Conservation (phyloP, 2,113 vertebrate species). For the Datnioides undecimradiatus region DNA sequence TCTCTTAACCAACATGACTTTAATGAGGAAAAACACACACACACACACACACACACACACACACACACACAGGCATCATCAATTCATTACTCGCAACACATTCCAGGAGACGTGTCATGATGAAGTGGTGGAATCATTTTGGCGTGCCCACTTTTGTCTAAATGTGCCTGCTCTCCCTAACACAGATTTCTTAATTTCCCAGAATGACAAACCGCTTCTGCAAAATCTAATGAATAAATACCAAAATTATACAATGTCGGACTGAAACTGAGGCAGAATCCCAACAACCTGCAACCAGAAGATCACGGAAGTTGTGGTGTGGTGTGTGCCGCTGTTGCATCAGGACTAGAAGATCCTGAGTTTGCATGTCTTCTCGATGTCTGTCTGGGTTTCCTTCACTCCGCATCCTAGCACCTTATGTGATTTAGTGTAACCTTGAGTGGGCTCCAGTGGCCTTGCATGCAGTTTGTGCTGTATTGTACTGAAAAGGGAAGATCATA, state of each 20-base stretch:
- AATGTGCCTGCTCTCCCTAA: background rate
- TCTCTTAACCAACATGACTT: constrained; percentile 33
- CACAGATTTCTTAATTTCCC: background rate
- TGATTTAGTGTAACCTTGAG: too few relatives aligned
- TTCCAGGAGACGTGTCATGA: constrained; percentile 23
- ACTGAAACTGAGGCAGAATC: background rate
- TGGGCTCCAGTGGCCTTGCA: too few relatives aligned
- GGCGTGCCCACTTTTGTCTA: background rate
- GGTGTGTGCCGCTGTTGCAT: background rate
- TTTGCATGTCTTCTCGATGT: background rate
- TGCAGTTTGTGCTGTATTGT: too few relatives aligned
- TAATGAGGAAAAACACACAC: constrained; percentile 48
- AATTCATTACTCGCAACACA: constrained; percentile 34
- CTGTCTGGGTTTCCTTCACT: background rate
- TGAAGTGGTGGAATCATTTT: constrained; percentile 13
- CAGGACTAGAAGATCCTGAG: background rate
- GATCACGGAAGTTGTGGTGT: too few relatives aligned
- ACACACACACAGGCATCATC: constrained; percentile 31
- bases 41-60: constrained; percentile 31
- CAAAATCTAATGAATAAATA: background rate
- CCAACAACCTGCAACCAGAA: background rate
- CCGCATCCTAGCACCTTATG: too few relatives aligned
- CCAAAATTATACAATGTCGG: background rate
- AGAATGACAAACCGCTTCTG: background rate
- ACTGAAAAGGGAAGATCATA: too few relatives aligned